Percentiles rank a stretch among this genome's conserved stretches.
Conservation (phyloP, 1,140 invertebrate species). For the Drosophila tropicalis region DNA sequence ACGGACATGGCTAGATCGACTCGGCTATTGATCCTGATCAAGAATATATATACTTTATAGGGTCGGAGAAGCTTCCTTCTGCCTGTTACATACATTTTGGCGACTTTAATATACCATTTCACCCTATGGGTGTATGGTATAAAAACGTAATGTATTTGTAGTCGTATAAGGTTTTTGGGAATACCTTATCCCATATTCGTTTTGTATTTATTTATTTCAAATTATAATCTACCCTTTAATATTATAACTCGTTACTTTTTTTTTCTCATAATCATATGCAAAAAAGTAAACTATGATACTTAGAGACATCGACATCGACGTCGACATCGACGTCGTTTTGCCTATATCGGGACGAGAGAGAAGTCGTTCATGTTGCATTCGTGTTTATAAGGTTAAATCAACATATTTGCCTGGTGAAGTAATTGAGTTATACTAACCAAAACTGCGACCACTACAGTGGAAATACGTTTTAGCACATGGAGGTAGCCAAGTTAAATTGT, state of each 20-base stretch:
- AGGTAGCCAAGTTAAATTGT: too few relatives aligned
- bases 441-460: slow-evolving; percentile 5
- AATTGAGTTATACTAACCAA: slow-evolving; percentile 37
- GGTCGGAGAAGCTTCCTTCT: too few relatives aligned
- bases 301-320: neutral
- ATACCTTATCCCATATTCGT: neutral
- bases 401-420: slow-evolving; percentile 79
- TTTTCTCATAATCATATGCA: slow-evolving; percentile 33
- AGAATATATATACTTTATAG: too few relatives aligned
- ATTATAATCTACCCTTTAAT: neutral
- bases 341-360: slow-evolving; percentile 1
- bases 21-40: too few relatives aligned
- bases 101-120: too few relatives aligned
- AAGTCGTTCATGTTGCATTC: slow-evolving; percentile 58
- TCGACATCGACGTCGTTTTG: slow-evolving; percentile 1
- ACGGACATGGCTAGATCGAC: too few relatives aligned
- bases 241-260: neutral
- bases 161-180: slow-evolving; percentile 7
- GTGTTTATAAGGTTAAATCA: slow-evolving; percentile 61
- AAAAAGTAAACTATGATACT: neutral
- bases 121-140: too few relatives aligned
- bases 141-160: slow-evolving; percentile 31
- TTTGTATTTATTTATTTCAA: neutral
- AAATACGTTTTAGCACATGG: neutral
- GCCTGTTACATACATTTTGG: too few relatives aligned